Evolutionary conservation across 2,888 invertebrate genomes (phyloP).

Genomic region (Epicampocera succincta): DNA sequence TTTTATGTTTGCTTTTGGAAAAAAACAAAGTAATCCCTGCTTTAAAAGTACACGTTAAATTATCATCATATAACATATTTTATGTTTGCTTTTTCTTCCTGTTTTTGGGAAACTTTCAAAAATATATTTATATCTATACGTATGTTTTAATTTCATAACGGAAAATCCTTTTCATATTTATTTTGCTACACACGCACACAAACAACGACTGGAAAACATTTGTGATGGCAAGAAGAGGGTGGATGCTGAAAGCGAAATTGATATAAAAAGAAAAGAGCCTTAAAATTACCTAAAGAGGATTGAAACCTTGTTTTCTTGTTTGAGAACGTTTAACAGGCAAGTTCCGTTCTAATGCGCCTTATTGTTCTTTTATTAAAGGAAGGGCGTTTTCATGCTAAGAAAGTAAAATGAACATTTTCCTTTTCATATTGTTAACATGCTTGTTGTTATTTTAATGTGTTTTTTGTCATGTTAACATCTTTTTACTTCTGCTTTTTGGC

Average conservation of each 20-base stretch:
- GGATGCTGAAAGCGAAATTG: constrained; percentile 33
- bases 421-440: background rate
- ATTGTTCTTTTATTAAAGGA: constrained; percentile 56
- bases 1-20: too few relatives aligned
- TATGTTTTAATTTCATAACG: constrained; percentile 9
- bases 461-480: constrained; percentile 35
- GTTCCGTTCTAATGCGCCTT: background rate
- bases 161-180: constrained; percentile 13
- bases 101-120: too few relatives aligned
- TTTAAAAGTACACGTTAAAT: too few relatives aligned
- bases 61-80: too few relatives aligned
- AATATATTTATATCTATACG: background rate
- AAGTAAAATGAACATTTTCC: constrained; percentile 25
- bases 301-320: constrained; percentile 13
- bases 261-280: constrained; percentile 2
- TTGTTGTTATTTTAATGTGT: constrained; percentile 21
- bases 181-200: background rate
- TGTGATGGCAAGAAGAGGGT: constrained; percentile 18
- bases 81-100: too few relatives aligned
- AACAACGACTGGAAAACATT: background rate
- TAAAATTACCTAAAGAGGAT: constrained; percentile 51
- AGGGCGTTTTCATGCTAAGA: constrained; percentile 30
- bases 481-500: constrained; percentile 36
- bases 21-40: too few relatives aligned
- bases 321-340: background rate